Evolutionary conservation across 2,888 invertebrate species (phyloP), one percentile per base, ranked within the genome.

Genomic region (Dusona sp.): DNA sequence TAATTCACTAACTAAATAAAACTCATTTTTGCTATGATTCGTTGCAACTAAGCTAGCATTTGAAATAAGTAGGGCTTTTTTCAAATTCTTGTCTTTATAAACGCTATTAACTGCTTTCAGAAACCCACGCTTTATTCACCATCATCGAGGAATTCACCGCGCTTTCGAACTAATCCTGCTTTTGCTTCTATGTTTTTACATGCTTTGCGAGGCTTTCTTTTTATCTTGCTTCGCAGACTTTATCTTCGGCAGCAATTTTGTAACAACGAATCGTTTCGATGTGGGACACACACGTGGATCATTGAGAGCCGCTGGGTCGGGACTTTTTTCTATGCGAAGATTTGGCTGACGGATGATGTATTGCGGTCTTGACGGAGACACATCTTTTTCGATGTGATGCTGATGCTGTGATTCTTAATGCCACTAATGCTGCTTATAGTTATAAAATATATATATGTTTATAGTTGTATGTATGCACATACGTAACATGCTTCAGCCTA

Each of bases 271-370:
- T 42, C 38, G 25, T 29, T 25, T 29, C 25, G 68, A 45, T 45
- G 45, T 16, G 25, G 68, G 6, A 70, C 70, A 11, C 38, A 74
- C 64, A 65, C 64, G 42, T 38, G 45, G 33, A 29, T 54, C 36
- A 42, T 61, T 22, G 48, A 57, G 91, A 92, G 85, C 91, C 92
- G 33, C 92, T 92, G 91, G 4, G 22, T 79, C 83, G 42, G 75
- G 75, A 65, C 77, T 68, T 33, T 86, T 80, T 54, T 83, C 77
- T 80, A 74, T 79, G 65, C 80, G 77, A 83, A 78, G 78, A 86
- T 86, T 86, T 78, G 80, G 61, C 83, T 80, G 64, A 72, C 82
- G 81, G 65, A 79, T 73, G 61, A 70, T 70, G 54, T 36, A 42
- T 77, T 64, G 51, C 64, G 64, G 16, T 65, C 68, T 83, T 61